A percentile compares a stretch with the other conserved stretches of the same genome.
Evolutionary conservation across 2,113 vertebrate species (phyloP).

Genomic region (Megaceryle torquata): DNA sequence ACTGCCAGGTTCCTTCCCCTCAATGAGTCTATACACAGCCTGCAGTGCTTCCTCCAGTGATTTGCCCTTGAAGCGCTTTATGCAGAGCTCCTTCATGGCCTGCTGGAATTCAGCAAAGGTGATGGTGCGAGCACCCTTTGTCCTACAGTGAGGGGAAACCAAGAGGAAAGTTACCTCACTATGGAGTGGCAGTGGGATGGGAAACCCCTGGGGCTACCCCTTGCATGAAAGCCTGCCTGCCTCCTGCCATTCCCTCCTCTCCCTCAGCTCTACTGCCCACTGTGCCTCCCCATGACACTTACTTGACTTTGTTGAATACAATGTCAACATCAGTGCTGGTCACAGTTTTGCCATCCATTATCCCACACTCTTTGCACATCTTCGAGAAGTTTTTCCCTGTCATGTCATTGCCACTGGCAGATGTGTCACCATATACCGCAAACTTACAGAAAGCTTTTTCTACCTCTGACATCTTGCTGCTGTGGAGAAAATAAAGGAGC

Average conservation of each 20-base stretch:
- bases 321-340: constrained; percentile 87
- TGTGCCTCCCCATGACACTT: neutral
- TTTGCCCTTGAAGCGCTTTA: constrained; percentile 83
- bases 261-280: accelerated
- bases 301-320: constrained; percentile 92
- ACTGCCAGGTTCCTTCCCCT: constrained; percentile 80
- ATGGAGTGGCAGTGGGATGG: neutral
- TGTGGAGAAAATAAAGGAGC: neutral
- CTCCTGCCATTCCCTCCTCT: no score
- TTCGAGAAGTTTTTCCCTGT: constrained; percentile 89
- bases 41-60: constrained; percentile 78
- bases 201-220: neutral
- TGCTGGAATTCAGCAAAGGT: constrained; percentile 84
- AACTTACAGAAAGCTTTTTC: constrained; percentile 81
- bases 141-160: constrained; percentile 28
- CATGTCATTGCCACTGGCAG: constrained; percentile 80
- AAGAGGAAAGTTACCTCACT: neutral
- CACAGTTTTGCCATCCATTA: constrained; percentile 83
- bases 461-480: constrained; percentile 55
- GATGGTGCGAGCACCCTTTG: constrained; percentile 82
- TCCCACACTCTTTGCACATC: constrained; percentile 86
- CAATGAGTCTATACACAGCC: constrained; percentile 76
- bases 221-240: accelerated
- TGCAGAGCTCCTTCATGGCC: constrained; percentile 82
- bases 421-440: constrained; percentile 79